Evolutionary conservation across 2,113 vertebrate genomes (phyloP).

Genomic region (Hypocryptadius cinnamomeus): DNA sequence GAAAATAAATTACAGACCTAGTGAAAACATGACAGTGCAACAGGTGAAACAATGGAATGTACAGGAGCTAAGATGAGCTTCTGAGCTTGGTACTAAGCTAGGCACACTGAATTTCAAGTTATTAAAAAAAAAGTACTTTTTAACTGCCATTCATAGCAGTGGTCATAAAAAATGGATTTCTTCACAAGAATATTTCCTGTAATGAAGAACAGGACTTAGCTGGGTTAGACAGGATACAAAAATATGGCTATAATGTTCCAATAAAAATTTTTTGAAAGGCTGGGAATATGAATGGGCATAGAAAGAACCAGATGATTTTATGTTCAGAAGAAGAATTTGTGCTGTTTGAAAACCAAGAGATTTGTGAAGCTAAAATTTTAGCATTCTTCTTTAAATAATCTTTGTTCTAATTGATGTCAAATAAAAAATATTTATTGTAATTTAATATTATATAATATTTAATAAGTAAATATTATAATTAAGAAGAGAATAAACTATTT

Average conservation of each 20-base stretch:
- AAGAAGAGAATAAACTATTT: neutral
- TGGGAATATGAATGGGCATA: neutral
- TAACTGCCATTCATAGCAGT: neutral
- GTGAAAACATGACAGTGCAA: neutral
- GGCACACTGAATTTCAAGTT: neutral
- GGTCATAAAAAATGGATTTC: neutral
- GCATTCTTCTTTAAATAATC: neutral
- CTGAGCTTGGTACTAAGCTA: neutral
- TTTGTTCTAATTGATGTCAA: neutral
- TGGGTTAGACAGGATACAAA: neutral
- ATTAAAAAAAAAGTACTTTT: neutral
- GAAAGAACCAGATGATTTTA: neutral
- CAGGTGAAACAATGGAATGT: neutral
- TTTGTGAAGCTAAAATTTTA: neutral
- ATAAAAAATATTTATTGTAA: neutral
- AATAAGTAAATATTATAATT: neutral
- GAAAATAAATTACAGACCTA: conserved; percentile 18
- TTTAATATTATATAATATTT: neutral
- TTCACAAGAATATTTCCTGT: neutral
- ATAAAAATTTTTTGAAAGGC: neutral
- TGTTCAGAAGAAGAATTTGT: neutral
- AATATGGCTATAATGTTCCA: neutral
- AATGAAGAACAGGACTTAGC: neutral
- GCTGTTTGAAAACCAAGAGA: neutral
- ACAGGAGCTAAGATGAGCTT: neutral